Base-by-base conservation (phyloP, 30 jellyfish, hydroid and myxozoan species). In the Thelohanellus kitauei region DNA sequence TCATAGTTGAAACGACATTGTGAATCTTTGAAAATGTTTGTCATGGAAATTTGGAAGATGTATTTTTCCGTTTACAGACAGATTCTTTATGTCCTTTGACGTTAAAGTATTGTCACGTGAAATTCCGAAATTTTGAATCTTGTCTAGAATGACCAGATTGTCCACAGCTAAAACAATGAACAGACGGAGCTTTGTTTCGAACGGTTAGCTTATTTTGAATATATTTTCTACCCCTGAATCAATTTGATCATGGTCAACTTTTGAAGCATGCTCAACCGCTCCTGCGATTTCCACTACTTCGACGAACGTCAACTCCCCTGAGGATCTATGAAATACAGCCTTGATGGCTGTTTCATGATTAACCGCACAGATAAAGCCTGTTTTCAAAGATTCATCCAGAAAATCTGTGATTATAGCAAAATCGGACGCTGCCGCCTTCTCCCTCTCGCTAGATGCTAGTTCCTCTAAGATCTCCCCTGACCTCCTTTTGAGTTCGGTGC, bases 391-490 rank as follows among this genome's bases (percentile, higher is more conserved):
- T 30, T 52, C 58, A 25, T 52, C 60, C 60, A 18, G 63, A 9
- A 58, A 48, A n/a, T 52, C 64, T 24, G 18, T n/a, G 42, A 40
- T 23, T 22, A 58, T 24, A 10, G 66, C 5, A 41, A 52, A 52
- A 17, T 43, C 51, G 22, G 48, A 21, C 12, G 50, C 43, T 20
- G 62, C 60, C 31, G 66, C 66, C 22, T 52, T 58, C 29, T 52
- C 58, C 18, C 66, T 47, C 31, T 30, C 43, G 3, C 32, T 23
- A 24, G 59, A 47, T 3, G 60, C 48, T 2, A 41, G 21, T 17
- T 40, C 59, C 32, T 52, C 49, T 2, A 52, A 11, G 13, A 58
- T 52, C 33, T 52, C 66, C 5, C 58, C 66, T 2, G 58, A 58
- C 23, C 5, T 52, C 18, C 47, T 14, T 33, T 31, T 17, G 19